Percentiles rank a stretch among this genome's conserved stretches.
Evolutionary conservation across 2,888 invertebrate genomes (phyloP).

Genomic region (Drosophila meridionalis): DNA sequence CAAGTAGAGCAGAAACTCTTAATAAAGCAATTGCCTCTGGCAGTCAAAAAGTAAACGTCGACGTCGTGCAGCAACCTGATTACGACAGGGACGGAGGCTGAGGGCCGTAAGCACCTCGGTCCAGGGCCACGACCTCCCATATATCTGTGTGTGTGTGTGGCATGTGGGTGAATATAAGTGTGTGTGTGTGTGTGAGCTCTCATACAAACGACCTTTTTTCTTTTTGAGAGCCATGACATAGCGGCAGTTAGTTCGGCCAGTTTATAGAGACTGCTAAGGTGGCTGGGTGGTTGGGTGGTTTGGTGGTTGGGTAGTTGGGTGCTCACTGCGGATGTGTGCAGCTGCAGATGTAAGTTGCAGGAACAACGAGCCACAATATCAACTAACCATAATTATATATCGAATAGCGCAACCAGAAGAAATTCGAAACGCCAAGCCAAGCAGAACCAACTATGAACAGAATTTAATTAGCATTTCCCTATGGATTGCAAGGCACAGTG

Average conservation of each 20-base stretch:
- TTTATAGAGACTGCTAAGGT: conserved; percentile 22
- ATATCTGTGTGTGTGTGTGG: conserved; percentile 32
- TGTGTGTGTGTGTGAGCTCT: conserved; percentile 22
- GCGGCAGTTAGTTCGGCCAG: conserved; percentile 39
- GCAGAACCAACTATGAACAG: conserved; percentile 70
- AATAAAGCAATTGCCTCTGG: conserved; percentile 84
- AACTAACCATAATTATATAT: conserved; percentile 74
- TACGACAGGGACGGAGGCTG: conserved; percentile 38
- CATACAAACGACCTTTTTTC: conserved; percentile 46
- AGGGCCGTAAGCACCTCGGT: conserved; percentile 39
- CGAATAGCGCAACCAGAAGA: conserved; percentile 61
- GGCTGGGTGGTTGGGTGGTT: conserved; percentile 9
- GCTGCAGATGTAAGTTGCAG: conserved; percentile 53
- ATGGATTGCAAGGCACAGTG: conserved; percentile 49
- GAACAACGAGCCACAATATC: conserved; percentile 55
- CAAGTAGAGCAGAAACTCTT: conserved; percentile 84
- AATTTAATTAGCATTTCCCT: conserved; percentile 79
- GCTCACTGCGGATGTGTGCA: conserved; percentile 21
- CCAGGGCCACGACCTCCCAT: conserved; percentile 65
- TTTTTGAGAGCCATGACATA: conserved; percentile 46
- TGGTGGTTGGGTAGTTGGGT: conserved; percentile 6
- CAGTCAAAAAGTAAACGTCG: conserved; percentile 83
- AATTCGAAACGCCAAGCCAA: conserved; percentile 63
- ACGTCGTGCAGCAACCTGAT: conserved; percentile 76
- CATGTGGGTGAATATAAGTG: conserved; percentile 20